phyloP scores from a whole-genome alignment of 2,888 invertebrate species.

The Gortyna flavago region DNA sequence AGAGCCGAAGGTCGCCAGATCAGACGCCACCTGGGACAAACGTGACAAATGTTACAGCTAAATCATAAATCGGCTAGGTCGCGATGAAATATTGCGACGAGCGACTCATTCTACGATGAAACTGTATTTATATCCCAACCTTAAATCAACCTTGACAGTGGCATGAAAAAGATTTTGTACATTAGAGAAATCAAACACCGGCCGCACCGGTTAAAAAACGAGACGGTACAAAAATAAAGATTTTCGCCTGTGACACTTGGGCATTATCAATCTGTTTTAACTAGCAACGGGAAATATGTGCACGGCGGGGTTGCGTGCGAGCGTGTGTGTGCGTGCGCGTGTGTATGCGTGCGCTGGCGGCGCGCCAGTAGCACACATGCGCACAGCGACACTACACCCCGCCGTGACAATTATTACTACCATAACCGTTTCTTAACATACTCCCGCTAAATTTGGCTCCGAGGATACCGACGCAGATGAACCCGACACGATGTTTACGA shows the following conservation, averaged over 20 bases:
- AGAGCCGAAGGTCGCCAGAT: conserved; percentile 90
- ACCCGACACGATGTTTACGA: conserved; percentile 71
- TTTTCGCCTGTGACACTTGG: conserved; percentile 86
- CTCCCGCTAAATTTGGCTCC: conserved; percentile 79
- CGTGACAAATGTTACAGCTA: conserved; percentile 41
- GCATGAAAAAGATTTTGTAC: conserved; percentile 84
- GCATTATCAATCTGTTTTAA: conserved; percentile 88
- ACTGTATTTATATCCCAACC: conserved; percentile 87
- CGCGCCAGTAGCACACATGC: conserved; percentile 68
- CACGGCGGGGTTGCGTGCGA: conserved; percentile 65
- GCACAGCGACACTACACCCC: conserved; percentile 56
- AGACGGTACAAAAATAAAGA: conserved; percentile 82
- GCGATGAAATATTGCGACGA: conserved; percentile 76
- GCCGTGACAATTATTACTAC: conserved; percentile 82
- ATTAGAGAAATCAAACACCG: conserved; percentile 84
- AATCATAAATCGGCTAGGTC: conserved; percentile 67
- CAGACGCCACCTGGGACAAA: conserved; percentile 86
- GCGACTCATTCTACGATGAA: conserved; percentile 74
- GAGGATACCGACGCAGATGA: conserved; percentile 75
- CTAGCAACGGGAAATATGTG: conserved; percentile 81
- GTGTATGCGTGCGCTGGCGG: conserved; percentile 71
- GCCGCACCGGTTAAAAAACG: conserved; percentile 73
- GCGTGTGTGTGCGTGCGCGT: conserved; percentile 66
- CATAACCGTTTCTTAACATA: conserved; percentile 80
- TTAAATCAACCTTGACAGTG: conserved; percentile 90